A percentile compares a stretch with the other conserved stretches of the same genome.
These are phyloP conservation scores for Junco hyemalis DNA, from an alignment of 2,113 vertebrate genomes.

Conservation along the genomic window DNA sequence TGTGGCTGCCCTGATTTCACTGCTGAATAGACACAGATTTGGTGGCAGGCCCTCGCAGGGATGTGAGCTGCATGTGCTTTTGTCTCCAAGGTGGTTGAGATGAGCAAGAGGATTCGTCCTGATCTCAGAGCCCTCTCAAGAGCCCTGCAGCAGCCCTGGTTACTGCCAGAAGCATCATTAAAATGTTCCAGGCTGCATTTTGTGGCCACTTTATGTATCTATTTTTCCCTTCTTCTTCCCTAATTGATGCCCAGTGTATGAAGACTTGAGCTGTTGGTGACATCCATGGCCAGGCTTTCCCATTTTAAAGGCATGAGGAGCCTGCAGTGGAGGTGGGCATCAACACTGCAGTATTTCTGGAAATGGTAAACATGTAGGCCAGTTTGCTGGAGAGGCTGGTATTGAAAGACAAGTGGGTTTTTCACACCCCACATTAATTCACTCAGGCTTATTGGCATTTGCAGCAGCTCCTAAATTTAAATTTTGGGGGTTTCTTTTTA, in stretches of 20 bases:
- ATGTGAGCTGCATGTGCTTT: not conserved
- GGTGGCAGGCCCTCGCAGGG: not conserved
- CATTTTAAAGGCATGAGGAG: not conserved
- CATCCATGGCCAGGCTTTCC: not conserved
- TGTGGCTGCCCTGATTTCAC: not conserved
- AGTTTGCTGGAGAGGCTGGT: not conserved
- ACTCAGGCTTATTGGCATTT: not conserved
- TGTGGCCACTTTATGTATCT: rapidly evolving
- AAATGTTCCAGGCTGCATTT: not conserved
- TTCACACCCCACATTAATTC: not conserved
- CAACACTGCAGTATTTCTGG: not conserved
- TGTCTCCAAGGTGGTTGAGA: not conserved
- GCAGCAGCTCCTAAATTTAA: not conserved
- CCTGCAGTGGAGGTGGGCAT: not conserved
- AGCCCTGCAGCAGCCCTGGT: not conserved
- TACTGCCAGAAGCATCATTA: not conserved
- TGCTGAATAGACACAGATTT: rapidly evolving
- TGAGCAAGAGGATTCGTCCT: not conserved
- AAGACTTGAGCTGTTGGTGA: not conserved
- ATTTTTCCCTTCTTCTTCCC: not conserved
- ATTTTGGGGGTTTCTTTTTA: not conserved
- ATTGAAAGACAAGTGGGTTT: not conserved
- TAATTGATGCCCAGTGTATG: rapidly evolving
- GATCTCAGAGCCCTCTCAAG: not conserved
- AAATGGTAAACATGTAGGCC: not conserved